Evolutionary conservation across 1,140 invertebrate species (phyloP).

Genomic region (Trichonephila clavata): DNA sequence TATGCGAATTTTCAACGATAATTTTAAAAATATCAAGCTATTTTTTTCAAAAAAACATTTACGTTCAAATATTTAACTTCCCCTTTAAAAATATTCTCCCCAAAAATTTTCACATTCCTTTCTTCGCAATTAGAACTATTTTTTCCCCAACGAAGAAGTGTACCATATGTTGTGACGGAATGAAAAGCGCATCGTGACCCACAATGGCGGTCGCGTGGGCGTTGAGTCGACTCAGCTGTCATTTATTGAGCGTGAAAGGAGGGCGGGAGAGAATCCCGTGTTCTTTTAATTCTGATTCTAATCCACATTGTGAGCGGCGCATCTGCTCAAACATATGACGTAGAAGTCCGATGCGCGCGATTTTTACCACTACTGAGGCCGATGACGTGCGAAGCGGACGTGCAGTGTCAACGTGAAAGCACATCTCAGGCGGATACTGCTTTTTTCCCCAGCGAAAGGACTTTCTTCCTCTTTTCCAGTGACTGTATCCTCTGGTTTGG

Average conservation of each 20-base stretch:
- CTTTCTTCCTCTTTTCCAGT: neutral
- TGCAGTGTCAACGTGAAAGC: neutral
- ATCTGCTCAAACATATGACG: conserved; percentile 66
- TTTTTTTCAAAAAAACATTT: too few species aligned
- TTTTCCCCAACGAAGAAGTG: neutral
- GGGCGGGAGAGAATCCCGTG: neutral
- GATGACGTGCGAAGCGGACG: conserved; percentile 32
- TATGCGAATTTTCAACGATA: too few species aligned
- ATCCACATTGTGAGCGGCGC: conserved; percentile 4
- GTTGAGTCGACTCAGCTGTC: neutral
- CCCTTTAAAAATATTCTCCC: too few species aligned
- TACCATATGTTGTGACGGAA: neutral
- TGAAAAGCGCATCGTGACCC: neutral
- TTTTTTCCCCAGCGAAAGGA: conserved; percentile 14
- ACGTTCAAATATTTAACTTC: too few species aligned
- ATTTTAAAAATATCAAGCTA: too few species aligned
- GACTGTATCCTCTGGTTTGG: neutral
- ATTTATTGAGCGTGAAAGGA: conserved; percentile 36
- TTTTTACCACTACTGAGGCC: neutral
- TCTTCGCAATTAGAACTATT: too few species aligned
- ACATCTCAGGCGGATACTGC: neutral
- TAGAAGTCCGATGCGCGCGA: neutral
- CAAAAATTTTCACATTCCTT: too few species aligned
- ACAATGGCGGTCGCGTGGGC: conserved; percentile 42
- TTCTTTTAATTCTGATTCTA: conserved; percentile 15